These are phyloP conservation scores for Odontocolon sp. DNA, from an alignment of 2,888 invertebrate genomes.

Conservation along the genomic window DNA sequence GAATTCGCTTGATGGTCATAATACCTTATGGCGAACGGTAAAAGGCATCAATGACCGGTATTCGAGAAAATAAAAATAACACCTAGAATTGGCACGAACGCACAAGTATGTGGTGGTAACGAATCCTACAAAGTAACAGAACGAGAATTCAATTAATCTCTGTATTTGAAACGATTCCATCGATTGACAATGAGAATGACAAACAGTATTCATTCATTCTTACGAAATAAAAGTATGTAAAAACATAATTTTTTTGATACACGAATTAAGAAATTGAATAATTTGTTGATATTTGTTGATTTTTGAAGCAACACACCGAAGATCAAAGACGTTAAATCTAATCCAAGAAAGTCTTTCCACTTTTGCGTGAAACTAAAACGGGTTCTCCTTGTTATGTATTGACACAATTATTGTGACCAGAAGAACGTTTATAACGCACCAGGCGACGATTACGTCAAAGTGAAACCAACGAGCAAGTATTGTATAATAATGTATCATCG, in stretches of 20 bases:
- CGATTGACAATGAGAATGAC: too few species aligned
- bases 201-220: too few species aligned
- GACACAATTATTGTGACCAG: constrained; percentile 51
- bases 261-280: too few species aligned
- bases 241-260: too few species aligned
- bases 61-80: constrained; percentile 38
- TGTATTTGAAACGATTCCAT: too few species aligned
- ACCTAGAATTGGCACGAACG: background rate
- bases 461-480: constrained; percentile 66
- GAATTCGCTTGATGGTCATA: constrained; percentile 14
- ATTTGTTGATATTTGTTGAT: too few species aligned
- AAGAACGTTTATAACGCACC: constrained; percentile 36
- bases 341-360: constrained; percentile 38
- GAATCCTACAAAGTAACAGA: constrained; percentile 16
- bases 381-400: constrained; percentile 24
- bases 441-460: constrained; percentile 70
- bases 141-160: constrained; percentile 2
- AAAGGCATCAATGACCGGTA: constrained; percentile 29
- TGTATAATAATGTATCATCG: constrained; percentile 66
- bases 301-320: too few species aligned
- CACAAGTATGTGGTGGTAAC: constrained; percentile 12
- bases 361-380: constrained; percentile 42
- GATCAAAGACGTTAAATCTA: too few species aligned
- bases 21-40: constrained; percentile 23
- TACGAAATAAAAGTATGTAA: too few species aligned